Percentiles rank a stretch among this genome's conserved stretches.
These are phyloP conservation scores for Ceratosolen solmsi DNA, from an alignment of 1,140 invertebrate species.

Conservation along the genomic window DNA sequence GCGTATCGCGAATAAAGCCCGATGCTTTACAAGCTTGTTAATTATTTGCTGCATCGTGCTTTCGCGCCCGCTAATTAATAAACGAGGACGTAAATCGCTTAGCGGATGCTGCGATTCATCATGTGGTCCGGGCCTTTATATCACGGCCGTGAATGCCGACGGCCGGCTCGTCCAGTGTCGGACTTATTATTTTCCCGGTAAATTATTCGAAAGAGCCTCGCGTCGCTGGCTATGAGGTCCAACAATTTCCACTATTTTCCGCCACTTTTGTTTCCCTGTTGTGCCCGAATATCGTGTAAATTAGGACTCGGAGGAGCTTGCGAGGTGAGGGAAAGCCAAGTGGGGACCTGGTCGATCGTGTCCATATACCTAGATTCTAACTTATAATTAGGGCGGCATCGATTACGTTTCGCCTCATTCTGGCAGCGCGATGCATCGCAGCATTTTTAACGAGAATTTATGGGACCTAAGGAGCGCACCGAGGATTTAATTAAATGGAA, in stretches of 20 bases:
- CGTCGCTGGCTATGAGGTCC: neutral
- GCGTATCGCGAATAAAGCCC: too few species aligned
- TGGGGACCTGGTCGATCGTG: too few species aligned
- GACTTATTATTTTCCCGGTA: neutral
- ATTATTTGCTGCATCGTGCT: too few species aligned
- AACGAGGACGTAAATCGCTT: constrained; percentile 13
- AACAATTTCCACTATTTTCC: neutral
- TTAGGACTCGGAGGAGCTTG: too few species aligned
- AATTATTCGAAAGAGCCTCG: neutral
- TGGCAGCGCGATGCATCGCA: too few species aligned
- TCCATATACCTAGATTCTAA: too few species aligned
- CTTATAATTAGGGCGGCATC: too few species aligned
- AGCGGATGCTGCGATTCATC: neutral
- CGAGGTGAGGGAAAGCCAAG: neutral
- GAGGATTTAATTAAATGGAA: neutral
- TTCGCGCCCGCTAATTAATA: constrained; percentile 35
- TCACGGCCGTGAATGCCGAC: too few species aligned
- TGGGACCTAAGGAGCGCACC: neutral
- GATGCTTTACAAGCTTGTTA: constrained; percentile 45
- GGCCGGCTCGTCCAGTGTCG: too few species aligned
- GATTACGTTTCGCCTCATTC: too few species aligned
- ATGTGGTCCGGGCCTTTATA: neutral
- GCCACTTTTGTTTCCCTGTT: too few species aligned
- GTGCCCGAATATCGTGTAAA: too few species aligned
- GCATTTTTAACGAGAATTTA: constrained; percentile 8